Evolutionary conservation across 1,140 invertebrate genomes (phyloP).

Genomic region (Drosophila parvula): DNA sequence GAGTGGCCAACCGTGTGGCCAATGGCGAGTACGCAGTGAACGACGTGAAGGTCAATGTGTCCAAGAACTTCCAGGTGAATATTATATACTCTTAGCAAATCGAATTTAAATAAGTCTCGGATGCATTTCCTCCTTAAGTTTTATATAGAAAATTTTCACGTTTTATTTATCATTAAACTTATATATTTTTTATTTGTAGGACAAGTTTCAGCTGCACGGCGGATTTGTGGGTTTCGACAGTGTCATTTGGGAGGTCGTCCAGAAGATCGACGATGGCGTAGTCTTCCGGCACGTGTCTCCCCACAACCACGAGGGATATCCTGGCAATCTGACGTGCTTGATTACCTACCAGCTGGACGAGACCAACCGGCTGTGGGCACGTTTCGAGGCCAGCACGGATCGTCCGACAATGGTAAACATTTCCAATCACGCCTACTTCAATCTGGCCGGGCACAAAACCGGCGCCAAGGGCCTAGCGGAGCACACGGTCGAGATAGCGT

Average conservation of each 20-base stretch:
- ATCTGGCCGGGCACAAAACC: slow-evolving; percentile 92
- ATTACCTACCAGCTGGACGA: slow-evolving; percentile 90
- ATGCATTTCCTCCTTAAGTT: not conserved
- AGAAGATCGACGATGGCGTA: slow-evolving; percentile 85
- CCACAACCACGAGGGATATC: slow-evolving; percentile 95
- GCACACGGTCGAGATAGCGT: slow-evolving; percentile 90
- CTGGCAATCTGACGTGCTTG: slow-evolving; percentile 88
- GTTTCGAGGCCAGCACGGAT: slow-evolving; percentile 89
- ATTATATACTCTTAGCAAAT: not conserved
- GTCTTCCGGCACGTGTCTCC: slow-evolving; percentile 88
- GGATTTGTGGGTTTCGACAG: slow-evolving; percentile 94
- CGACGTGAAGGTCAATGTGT: slow-evolving; percentile 88
- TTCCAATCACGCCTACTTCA: slow-evolving; percentile 97
- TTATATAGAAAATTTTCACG: not conserved
- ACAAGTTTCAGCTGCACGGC: slow-evolving; percentile 92
- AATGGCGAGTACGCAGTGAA: slow-evolving; percentile 89
- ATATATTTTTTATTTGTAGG: slow-evolving; percentile 87
- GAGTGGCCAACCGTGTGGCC: slow-evolving; percentile 93
- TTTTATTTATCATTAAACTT: not conserved
- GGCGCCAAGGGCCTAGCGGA: slow-evolving; percentile 87
- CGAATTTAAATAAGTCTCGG: not conserved
- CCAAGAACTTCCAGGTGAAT: slow-evolving; percentile 87
- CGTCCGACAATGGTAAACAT: slow-evolving; percentile 94
- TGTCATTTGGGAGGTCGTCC: slow-evolving; percentile 87
- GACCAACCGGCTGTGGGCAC: slow-evolving; percentile 89